Conservation (phyloP, 92 coral and sea anemone species). For the Epizoanthus illoricatus region DNA sequence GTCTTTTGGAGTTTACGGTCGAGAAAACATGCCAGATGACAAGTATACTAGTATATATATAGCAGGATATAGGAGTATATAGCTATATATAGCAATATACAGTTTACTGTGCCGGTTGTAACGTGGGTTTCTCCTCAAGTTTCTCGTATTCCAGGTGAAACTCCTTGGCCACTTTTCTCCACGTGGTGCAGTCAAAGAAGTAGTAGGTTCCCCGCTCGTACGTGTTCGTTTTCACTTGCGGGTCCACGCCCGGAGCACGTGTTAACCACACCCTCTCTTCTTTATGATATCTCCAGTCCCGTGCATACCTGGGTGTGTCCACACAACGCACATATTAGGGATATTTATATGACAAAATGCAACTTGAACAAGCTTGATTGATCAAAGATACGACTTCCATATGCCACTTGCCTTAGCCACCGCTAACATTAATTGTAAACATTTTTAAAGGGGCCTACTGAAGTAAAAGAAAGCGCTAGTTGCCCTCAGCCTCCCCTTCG, state of each 20-base stretch:
- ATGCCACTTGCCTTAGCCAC: too few species aligned
- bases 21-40: too few species aligned
- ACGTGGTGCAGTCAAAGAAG: constrained; percentile 92
- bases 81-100: background rate
- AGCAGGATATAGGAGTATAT: too few species aligned
- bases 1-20: too few species aligned
- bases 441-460: too few species aligned
- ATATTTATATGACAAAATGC: background rate
- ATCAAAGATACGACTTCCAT: background rate
- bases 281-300: constrained; percentile 99
- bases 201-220: constrained; percentile 96
- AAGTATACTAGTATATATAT: too few species aligned
- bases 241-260: constrained; percentile 97
- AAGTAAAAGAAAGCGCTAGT: too few species aligned
- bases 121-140: constrained; percentile 93
- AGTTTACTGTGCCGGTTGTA: constrained; percentile 78
- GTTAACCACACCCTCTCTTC: constrained; percentile 98
- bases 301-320: constrained; percentile 71
- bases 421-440: too few species aligned
- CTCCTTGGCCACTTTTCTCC: constrained; percentile 95
- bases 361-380: background rate
- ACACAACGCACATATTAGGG: background rate
- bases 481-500: too few species aligned
- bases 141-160: constrained; percentile 96
- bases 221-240: constrained; percentile 80